phyloP scores from a whole-genome alignment of 2,888 invertebrate genomes.

The Drosophila helvetica region DNA sequence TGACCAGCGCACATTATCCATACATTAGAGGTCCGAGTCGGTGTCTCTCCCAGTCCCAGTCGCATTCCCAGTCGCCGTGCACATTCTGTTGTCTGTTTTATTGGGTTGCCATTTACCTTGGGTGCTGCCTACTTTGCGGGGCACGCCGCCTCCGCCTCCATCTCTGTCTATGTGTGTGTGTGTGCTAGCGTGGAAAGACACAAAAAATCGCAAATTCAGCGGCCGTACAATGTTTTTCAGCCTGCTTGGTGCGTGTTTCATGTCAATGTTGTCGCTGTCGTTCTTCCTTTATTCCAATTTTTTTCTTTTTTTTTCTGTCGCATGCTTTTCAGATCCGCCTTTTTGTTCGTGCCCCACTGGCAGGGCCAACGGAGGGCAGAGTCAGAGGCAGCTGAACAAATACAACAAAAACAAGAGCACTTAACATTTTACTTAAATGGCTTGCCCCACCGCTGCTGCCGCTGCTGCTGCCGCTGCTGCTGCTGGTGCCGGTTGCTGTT shows the following conservation, averaged over 20 bases:
- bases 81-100: conserved; percentile 50
- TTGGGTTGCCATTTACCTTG: conserved; percentile 8
- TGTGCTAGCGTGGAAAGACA: background rate
- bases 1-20: conserved; percentile 54
- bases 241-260: conserved; percentile 67
- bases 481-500: background rate
- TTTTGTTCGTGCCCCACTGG: conserved; percentile 63
- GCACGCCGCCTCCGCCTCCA: conserved; percentile 27
- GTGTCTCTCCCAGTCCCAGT: background rate
- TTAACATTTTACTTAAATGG: conserved; percentile 75
- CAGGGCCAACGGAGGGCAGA: conserved; percentile 17
- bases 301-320: conserved; percentile 36
- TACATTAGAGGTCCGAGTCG: conserved; percentile 45
- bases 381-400: conserved; percentile 1
- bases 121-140: conserved; percentile 35
- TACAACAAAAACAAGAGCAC: conserved; percentile 41
- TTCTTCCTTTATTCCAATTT: conserved; percentile 22
- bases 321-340: conserved; percentile 69
- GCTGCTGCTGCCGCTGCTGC: background rate
- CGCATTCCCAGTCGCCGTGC: background rate
- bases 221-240: conserved; percentile 56
- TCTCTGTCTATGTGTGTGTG: conserved; percentile 9
- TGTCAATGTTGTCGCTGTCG: conserved; percentile 47
- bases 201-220: conserved; percentile 66
- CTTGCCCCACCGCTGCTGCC: conserved; percentile 26